A percentile compares a stretch with the other conserved stretches of the same genome.
Evolutionary conservation across 1,140 invertebrate genomes (phyloP).

Genomic region (Hirudo medicinalis): DNA sequence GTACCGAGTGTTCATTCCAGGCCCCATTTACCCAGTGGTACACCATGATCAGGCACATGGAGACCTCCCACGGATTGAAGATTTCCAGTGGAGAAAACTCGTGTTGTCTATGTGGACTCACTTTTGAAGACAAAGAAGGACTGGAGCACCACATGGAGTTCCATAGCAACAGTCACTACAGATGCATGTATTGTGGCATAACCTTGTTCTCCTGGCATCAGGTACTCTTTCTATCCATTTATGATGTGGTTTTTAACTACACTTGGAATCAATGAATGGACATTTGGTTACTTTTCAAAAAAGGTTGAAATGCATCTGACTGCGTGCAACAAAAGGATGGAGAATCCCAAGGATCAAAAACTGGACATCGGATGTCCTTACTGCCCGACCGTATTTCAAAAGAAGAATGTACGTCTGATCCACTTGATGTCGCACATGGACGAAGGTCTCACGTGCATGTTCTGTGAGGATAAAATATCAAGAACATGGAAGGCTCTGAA

Average conservation of each 20-base stretch:
- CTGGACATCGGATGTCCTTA: conserved; percentile 22
- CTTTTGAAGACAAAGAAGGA: conserved; percentile 21
- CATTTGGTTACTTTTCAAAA: neutral
- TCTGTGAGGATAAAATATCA: conserved; percentile 16
- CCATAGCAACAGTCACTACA: conserved; percentile 21
- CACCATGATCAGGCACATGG: conserved; percentile 20
- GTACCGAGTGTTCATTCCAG: conserved; percentile 14
- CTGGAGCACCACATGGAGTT: conserved; percentile 20
- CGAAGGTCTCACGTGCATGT: conserved; percentile 17
- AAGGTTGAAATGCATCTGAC: neutral
- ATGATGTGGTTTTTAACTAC: neutral
- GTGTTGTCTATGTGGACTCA: conserved; percentile 19
- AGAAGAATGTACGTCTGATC: conserved; percentile 16
- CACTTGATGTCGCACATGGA: conserved; percentile 22
- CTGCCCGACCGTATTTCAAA: conserved; percentile 23
- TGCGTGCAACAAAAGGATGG: neutral
- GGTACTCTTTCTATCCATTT: conserved; percentile 10
- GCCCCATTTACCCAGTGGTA: conserved; percentile 19
- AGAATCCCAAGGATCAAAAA: neutral
- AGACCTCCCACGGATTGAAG: conserved; percentile 6
- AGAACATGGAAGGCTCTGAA: conserved; percentile 21
- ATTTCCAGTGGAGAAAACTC: conserved; percentile 10
- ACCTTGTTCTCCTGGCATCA: conserved; percentile 19
- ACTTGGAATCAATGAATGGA: too few relatives aligned
- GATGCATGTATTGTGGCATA: conserved; percentile 22